A percentile compares a stretch with the other conserved stretches of the same genome.
Evolutionary conservation across 30 jellyfish, hydroid and myxozoan genomes (phyloP).

Genomic region (Aurelia coerulea): DNA sequence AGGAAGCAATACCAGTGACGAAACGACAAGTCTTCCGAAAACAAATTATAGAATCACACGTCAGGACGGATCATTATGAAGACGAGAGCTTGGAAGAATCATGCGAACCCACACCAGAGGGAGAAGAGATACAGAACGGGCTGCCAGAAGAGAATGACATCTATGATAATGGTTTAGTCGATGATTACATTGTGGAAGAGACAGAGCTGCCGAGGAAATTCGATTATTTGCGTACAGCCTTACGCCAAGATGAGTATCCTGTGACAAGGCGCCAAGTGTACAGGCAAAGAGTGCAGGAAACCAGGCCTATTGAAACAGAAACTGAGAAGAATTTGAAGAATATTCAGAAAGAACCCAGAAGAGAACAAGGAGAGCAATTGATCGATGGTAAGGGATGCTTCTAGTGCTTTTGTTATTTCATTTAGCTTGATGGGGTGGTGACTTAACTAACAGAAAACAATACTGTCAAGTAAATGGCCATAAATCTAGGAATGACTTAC

Average conservation of each 20-base stretch:
- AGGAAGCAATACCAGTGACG: constrained; percentile 13
- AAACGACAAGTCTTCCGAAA: constrained; percentile 39
- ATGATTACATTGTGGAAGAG: neutral
- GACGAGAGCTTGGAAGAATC: constrained; percentile 9
- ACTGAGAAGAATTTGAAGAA: neutral
- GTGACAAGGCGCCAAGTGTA: constrained; percentile 43
- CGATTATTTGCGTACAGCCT: constrained; percentile 37
- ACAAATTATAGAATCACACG: neutral
- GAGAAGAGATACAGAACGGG: neutral
- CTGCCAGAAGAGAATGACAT: neutral
- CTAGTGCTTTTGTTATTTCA: no score
- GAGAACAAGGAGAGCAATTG: no score
- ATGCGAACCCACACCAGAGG: no score
- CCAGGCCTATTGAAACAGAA: neutral
- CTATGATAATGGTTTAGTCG: constrained; percentile 23
- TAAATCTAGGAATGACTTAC: no score
- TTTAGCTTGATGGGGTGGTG: no score
- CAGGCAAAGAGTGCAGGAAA: constrained; percentile 13
- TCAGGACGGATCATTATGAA: neutral
- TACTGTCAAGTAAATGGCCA: no score
- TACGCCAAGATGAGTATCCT: constrained; percentile 39
- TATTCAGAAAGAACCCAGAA: neutral
- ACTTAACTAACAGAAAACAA: no score
- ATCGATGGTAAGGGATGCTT: no score
- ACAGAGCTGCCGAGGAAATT: constrained; percentile 32